Conservation (phyloP, 2,797 vertebrate species). For the Tenualosa thibaudeaui region DNA sequence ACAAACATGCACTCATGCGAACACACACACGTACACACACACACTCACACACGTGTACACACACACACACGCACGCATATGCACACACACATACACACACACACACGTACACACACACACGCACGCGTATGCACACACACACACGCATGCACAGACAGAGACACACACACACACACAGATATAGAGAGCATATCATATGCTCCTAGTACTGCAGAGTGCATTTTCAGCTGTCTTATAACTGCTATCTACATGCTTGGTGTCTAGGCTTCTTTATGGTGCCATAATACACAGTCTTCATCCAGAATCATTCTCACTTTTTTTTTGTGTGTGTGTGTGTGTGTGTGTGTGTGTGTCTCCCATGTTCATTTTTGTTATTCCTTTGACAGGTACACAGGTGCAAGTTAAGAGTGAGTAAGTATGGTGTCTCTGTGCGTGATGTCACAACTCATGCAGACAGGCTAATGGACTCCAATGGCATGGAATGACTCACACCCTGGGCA, state of each 20-base stretch:
- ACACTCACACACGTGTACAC: neutral
- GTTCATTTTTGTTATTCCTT: neutral
- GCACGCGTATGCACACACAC: neutral
- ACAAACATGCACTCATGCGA: neutral
- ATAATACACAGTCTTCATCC: neutral
- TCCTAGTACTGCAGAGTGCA: neutral
- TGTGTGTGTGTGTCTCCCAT: neutral
- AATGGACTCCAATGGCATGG: slow-evolving; percentile 39
- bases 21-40: neutral
- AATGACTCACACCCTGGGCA: slow-evolving; percentile 39
- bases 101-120: neutral
- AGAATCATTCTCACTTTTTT: neutral
- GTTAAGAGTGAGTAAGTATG: neutral
- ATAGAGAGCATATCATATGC: too few relatives aligned
- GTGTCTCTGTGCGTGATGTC: neutral
- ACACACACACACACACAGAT: neutral
- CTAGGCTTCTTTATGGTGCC: neutral
- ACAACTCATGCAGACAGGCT: neutral
- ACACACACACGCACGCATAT: neutral
- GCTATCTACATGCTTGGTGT: neutral
- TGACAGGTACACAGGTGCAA: neutral
- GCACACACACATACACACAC: neutral
- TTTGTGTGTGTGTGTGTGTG: neutral
- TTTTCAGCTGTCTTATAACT: slow-evolving; percentile 19
- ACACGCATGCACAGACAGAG: neutral